Evolutionary conservation across 2,888 invertebrate species (phyloP), one percentile per base, ranked within the genome.

Genomic region (Icerya purchasi): DNA sequence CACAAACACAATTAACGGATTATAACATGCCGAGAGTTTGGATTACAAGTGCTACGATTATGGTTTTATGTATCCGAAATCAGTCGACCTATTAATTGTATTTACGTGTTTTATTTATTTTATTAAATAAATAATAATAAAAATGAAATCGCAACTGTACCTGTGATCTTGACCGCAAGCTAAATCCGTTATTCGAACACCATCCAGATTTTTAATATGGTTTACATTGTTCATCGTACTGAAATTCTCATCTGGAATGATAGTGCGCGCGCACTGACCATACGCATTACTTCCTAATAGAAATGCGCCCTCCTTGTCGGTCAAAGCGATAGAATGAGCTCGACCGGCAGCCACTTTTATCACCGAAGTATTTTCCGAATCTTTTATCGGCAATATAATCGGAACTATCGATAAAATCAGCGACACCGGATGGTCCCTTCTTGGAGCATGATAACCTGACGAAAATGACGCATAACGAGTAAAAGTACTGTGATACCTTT

Each of bases 81-180:
- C n/a, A n/a, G n/a, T n/a, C n/a, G n/a, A n/a, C n/a, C n/a, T n/a
- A n/a, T n/a, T n/a, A n/a, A n/a, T n/a, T n/a, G n/a, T n/a, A n/a
- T n/a, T n/a, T n/a, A n/a, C n/a, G n/a, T n/a, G n/a, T n/a, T n/a
- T n/a, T n/a, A n/a, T n/a, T n/a, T n/a, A n/a, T n/a, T n/a, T n/a
- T n/a, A n/a, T 36, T 36, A 53, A 25, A 22, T n/a, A 18, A 14
- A 52, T 57, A 25, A 60, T 59, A 54, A n/a, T n/a, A n/a, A n/a
- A 8, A 2, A 52, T 58, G 69, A 20, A n/a, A n/a, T n/a, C n/a
- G 61, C 5, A 22, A 22, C 20, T 52, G 65, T 73, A 83, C 78
- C 83, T 86, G 69, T 93, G 91, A 75, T 96, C 94, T 71, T 91
- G 92, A 1, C 94, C 93, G 71, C 92, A 91, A 65, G 81, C 78